Conservation (phyloP, 2,797 vertebrate genomes). For the Sardinella longiceps region DNA sequence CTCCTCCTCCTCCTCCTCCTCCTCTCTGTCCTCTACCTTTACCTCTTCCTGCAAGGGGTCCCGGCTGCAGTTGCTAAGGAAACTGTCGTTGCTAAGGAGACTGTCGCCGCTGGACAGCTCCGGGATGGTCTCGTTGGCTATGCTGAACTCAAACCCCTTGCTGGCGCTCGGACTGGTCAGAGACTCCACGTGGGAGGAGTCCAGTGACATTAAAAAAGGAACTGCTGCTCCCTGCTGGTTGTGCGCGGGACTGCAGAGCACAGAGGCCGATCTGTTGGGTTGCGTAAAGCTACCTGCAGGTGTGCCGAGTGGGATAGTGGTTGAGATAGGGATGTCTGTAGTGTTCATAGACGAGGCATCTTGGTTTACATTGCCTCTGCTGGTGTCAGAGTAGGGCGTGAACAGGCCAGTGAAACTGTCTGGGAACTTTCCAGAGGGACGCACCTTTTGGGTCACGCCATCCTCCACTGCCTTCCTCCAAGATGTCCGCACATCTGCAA, state of each 20-base stretch:
- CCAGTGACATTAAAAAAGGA: conserved; percentile 59
- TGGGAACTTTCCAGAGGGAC: conserved; percentile 11
- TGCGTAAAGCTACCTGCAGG: neutral
- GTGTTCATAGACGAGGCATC: neutral
- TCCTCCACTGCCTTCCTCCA: conserved; percentile 76
- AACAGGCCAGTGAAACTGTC: conserved; percentile 24
- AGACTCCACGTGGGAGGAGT: conserved; percentile 55
- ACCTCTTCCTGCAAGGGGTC: neutral
- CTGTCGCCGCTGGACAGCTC: conserved; percentile 61
- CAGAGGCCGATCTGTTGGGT: neutral
- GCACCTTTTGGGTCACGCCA: conserved; percentile 58
- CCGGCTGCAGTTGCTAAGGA: conserved; percentile 39
- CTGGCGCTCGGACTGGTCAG: conserved; percentile 53
- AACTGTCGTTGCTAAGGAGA: conserved; percentile 61
- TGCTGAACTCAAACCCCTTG: conserved; percentile 62
- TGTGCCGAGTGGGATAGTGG: neutral
- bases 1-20: conserved; percentile 38
- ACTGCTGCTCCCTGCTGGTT: conserved; percentile 49
- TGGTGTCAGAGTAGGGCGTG: conserved; percentile 29
- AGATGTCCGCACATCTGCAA: conserved; percentile 73
- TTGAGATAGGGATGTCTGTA: neutral
- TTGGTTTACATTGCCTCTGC: neutral
- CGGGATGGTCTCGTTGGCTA: conserved; percentile 70
- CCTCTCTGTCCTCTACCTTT: conserved; percentile 37
- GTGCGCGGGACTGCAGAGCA: conserved; percentile 30